phyloP scores from a whole-genome alignment of 2,113 vertebrate species.

The Melanerpes aurifrons region DNA sequence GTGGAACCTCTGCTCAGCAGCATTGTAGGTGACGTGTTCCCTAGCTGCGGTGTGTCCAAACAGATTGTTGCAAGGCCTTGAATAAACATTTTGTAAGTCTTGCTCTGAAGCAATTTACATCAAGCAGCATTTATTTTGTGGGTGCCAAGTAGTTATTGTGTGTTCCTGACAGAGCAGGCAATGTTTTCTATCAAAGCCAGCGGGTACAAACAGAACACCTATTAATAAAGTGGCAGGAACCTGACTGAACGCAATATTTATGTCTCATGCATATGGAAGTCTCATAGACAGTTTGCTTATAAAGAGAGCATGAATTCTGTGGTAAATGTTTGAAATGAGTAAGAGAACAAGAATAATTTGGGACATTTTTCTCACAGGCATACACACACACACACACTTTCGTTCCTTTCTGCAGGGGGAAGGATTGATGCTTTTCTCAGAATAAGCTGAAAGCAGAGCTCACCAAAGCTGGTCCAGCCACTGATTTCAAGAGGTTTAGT shows the following conservation, averaged over 20 bases:
- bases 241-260: conserved; percentile 66
- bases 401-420: neutral
- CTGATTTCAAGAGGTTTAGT: neutral
- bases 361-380: neutral
- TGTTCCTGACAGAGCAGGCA: conserved; percentile 50
- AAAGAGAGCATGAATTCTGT: neutral
- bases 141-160: conserved; percentile 62
- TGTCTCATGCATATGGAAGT: conserved; percentile 18
- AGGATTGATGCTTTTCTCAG: neutral
- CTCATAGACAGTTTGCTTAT: neutral
- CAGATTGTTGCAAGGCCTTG: conserved; percentile 60
- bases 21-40: conserved; percentile 54
- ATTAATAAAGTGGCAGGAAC: conserved; percentile 57
- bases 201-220: conserved; percentile 57
- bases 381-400: neutral
- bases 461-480: neutral
- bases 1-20: conserved; percentile 32
- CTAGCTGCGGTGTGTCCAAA: conserved; percentile 70
- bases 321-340: neutral
- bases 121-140: conserved; percentile 71
- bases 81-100: conserved; percentile 73
- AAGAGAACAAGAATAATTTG: neutral
- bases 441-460: neutral
- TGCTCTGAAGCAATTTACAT: conserved; percentile 72
- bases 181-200: conserved; percentile 67